Percentiles rank a stretch among this genome's conserved stretches.
These are phyloP conservation scores for Tursiops truncatus DNA, from an alignment of 2,113 vertebrate species.

Conservation along the genomic window DNA sequence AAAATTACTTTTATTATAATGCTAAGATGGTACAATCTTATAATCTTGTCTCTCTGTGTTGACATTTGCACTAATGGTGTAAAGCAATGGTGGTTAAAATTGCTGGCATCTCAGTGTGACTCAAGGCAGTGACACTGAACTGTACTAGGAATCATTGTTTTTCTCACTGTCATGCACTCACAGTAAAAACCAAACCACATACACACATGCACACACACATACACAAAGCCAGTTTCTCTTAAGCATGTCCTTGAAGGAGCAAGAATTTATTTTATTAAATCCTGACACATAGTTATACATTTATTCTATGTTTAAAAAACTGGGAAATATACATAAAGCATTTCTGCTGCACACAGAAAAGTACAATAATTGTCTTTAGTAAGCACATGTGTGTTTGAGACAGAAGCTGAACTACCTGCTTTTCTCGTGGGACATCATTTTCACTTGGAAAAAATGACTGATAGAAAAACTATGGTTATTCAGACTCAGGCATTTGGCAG, in stretches of 20 bases:
- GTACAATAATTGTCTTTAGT: background rate
- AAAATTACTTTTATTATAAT: background rate
- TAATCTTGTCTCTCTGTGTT: background rate
- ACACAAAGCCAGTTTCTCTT: background rate
- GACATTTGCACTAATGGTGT: background rate
- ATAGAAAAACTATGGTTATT: background rate
- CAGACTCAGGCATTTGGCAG: background rate
- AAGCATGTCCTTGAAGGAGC: background rate
- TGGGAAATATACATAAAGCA: background rate
- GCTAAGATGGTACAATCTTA: background rate
- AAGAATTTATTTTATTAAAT: background rate
- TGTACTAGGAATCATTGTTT: background rate
- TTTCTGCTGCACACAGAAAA: background rate
- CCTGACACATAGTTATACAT: background rate
- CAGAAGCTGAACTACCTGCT: background rate
- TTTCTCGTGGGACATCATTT: background rate
- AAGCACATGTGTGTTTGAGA: background rate
- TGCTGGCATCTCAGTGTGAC: background rate
- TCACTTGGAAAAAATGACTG: background rate
- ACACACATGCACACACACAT: background rate
- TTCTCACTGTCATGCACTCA: background rate
- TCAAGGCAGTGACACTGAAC: background rate
- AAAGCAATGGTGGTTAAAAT: slow-evolving; percentile 14
- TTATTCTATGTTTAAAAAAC: background rate
- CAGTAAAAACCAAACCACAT: background rate